These are phyloP conservation scores for Goniozus legneri DNA, from an alignment of 1,140 invertebrate species.

Conservation along the genomic window DNA sequence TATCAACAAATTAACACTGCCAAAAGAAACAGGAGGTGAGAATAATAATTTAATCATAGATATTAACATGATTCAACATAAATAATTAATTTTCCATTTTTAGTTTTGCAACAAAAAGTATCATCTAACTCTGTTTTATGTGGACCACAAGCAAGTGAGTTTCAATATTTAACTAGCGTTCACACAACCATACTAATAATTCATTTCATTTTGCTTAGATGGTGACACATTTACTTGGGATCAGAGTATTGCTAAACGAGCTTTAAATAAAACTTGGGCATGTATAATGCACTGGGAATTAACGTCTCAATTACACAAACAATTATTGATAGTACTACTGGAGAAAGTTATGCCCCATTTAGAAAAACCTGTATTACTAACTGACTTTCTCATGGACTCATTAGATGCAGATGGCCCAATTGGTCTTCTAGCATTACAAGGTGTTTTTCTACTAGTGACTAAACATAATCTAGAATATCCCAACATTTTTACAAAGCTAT, in stretches of 20 bases:
- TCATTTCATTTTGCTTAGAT: slow-evolving; percentile 15
- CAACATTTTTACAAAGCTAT: slow-evolving; percentile 91
- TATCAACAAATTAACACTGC: slow-evolving; percentile 60
- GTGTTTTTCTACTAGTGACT: slow-evolving; percentile 85
- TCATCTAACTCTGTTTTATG: too few relatives aligned
- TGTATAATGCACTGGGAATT: slow-evolving; percentile 67
- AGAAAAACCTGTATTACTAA: slow-evolving; percentile 76
- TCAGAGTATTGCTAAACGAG: slow-evolving; percentile 39
- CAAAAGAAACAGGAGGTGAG: slow-evolving; percentile 49
- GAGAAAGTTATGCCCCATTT: slow-evolving; percentile 80
- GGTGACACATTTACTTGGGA: slow-evolving; percentile 48
- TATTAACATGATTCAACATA: too few relatives aligned
- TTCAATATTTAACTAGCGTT: neutral
- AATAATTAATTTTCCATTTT: too few relatives aligned
- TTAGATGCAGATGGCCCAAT: slow-evolving; percentile 83
- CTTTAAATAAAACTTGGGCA: slow-evolving; percentile 68
- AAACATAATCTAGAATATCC: slow-evolving; percentile 94
- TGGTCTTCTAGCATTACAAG: slow-evolving; percentile 87
- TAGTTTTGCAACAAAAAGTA: too few relatives aligned
- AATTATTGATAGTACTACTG: slow-evolving; percentile 75
- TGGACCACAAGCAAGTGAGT: slow-evolving; percentile 32
- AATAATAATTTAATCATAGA: too few relatives aligned
- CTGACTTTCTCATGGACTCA: slow-evolving; percentile 90
- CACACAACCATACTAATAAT: neutral
- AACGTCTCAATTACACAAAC: slow-evolving; percentile 67